Base-by-base conservation (phyloP, 2,888 invertebrate species). In the Entomobrya proxima region DNA sequence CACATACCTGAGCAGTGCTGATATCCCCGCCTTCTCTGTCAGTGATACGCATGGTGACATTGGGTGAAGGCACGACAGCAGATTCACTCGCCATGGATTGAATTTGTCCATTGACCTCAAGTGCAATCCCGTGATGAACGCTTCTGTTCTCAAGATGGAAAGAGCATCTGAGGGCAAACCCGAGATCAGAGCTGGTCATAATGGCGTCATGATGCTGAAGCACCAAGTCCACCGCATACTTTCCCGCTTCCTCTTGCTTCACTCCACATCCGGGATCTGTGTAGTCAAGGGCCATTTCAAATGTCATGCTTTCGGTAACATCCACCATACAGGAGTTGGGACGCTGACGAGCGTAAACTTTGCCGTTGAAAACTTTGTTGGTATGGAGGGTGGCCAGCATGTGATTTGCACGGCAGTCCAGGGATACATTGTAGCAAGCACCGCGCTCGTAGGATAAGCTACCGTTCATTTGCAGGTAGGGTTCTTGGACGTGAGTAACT, bases 31-130 rank as follows among this genome's bases (percentile, higher is more conserved):
- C 92, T 13, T 89, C 79, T 27, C 92, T 91, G 88, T 91, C 91
- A 0, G 92, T 92, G 87, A 93, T 92, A 61, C 92, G 91, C 92
- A 93, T 93, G 40, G 92, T 91, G 30, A 93, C 92, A 74, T 92
- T 92, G 11, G 93, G 93, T 9, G 92, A 92, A 27, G 91, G 91
- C 13, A 93, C 92, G 81, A 92, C 92, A 0, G 92, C 91, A 21
- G 92, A 91, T 88, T 92, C 92, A 85, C 91, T 91, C 24, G 90
- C 91, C 61, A 90, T 90, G 5, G 91, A 90, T 18, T 90, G 90
- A 4, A 91, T 90, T 80, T 91, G 91, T 58, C 91, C 91, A 55
- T 90, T 91, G 58, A 92, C 91, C 87, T 91, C 90, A 32, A 92
- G 88, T 83, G 91, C 91, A 76, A 92, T 90, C 18, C 92, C 92